A percentile compares a stretch with the other conserved stretches of the same genome.
phyloP scores from a whole-genome alignment of 2,797 vertebrate genomes.

The Pyrocephalus nanus region DNA sequence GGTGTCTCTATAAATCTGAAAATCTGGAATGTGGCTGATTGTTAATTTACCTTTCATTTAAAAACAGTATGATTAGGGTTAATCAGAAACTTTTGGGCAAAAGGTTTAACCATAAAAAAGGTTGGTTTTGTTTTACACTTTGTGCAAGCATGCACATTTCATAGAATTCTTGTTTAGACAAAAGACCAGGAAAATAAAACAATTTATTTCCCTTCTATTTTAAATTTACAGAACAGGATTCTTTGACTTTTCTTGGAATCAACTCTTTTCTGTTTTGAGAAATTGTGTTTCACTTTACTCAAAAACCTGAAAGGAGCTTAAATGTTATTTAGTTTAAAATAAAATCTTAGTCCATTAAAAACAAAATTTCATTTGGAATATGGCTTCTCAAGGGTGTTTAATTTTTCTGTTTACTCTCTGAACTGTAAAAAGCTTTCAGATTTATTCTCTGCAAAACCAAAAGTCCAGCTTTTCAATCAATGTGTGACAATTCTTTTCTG shows the following conservation, averaged over 20 bases:
- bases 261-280: neutral
- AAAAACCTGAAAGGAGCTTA: neutral
- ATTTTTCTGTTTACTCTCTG: neutral
- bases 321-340: neutral
- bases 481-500: neutral
- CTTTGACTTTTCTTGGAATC: neutral
- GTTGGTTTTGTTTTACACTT: neutral
- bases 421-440: neutral
- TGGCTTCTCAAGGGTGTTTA: neutral
- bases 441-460: neutral
- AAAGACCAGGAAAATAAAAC: neutral
- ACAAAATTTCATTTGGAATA: neutral
- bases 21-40: neutral
- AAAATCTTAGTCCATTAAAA: neutral
- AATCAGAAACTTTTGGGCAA: neutral
- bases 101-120: neutral
- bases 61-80: neutral
- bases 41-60: neutral
- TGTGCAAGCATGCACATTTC: neutral
- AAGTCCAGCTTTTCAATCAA: neutral
- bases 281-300: neutral
- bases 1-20: neutral
- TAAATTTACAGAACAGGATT: neutral
- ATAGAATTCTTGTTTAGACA: neutral
- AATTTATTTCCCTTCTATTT: neutral